Percentiles rank a stretch among this genome's conserved stretches.
Evolutionary conservation across 2,113 vertebrate species (phyloP).

Genomic region (Mastomys coucha): DNA sequence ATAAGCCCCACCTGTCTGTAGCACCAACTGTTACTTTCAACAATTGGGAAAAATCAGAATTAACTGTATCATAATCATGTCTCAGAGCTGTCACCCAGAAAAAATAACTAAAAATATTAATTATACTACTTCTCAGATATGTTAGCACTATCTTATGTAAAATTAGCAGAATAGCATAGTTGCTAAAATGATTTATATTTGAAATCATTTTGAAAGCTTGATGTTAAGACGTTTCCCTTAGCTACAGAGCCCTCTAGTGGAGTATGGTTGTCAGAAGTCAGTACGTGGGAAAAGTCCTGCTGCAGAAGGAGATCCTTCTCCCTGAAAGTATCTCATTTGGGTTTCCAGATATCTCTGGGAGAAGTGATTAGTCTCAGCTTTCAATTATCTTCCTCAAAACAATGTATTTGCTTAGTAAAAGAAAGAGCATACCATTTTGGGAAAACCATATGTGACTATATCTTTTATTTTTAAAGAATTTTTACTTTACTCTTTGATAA

Average conservation of each 20-base stretch:
- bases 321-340: background rate
- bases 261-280: background rate
- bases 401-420: background rate
- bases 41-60: background rate
- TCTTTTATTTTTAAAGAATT: background rate
- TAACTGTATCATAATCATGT: background rate
- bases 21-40: no score
- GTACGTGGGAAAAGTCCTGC: background rate
- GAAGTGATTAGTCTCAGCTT: background rate
- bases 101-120: background rate
- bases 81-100: background rate
- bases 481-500: background rate
- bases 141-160: background rate
- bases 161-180: background rate
- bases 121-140: background rate
- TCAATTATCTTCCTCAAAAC: background rate
- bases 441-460: background rate
- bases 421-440: background rate
- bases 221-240: slow-evolving; percentile 19
- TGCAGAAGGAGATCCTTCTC: background rate
- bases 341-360: background rate
- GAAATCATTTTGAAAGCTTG: background rate
- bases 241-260: slow-evolving; percentile 78
- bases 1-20: background rate
- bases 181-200: background rate